These are phyloP conservation scores for Pocillopora verrucosa DNA, from an alignment of 64 coral and sea anemone genomes.

Conservation along the genomic window DNA sequence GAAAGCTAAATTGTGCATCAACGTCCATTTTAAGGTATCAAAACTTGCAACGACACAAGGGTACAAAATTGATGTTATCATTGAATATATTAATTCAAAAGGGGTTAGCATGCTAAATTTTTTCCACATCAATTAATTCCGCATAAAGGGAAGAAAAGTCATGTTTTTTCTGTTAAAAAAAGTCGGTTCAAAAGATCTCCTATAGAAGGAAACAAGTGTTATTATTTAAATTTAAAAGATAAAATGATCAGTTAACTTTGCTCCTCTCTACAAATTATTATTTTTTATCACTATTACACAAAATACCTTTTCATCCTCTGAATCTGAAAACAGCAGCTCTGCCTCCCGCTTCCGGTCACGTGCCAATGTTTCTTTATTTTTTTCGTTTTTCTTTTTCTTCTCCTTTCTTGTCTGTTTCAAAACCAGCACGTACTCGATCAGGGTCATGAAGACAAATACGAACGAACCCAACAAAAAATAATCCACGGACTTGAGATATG, in stretches of 20 bases:
- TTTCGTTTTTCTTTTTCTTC: conserved; percentile 35
- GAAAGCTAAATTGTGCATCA: too few relatives aligned
- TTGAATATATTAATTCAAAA: too few relatives aligned
- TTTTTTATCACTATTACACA: background rate
- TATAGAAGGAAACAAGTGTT: too few relatives aligned
- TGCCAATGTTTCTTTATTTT: conserved; percentile 22
- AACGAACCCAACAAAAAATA: conserved; percentile 84
- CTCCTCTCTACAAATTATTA: background rate
- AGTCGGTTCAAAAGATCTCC: too few relatives aligned
- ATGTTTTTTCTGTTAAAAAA: too few relatives aligned
- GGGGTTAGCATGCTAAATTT: too few relatives aligned
- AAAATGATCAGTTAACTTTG: background rate
- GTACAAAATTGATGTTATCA: too few relatives aligned
- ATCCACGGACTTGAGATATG: conserved; percentile 84
- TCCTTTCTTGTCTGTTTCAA: conserved; percentile 60
- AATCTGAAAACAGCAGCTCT: background rate
- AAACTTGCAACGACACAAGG: too few relatives aligned
- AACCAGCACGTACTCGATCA: conserved; percentile 72
- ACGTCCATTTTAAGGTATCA: too few relatives aligned
- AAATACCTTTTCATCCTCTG: conserved; percentile 20
- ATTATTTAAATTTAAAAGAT: background rate
- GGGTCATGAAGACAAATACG: conserved; percentile 86
- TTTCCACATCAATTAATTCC: too few relatives aligned
- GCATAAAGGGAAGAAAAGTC: too few relatives aligned
- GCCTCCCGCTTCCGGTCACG: conserved; percentile 1